Evolutionary conservation across 2,113 vertebrate genomes (phyloP), one percentile per base, ranked within the genome.

Genomic region (Galemys pyrenaicus): DNA sequence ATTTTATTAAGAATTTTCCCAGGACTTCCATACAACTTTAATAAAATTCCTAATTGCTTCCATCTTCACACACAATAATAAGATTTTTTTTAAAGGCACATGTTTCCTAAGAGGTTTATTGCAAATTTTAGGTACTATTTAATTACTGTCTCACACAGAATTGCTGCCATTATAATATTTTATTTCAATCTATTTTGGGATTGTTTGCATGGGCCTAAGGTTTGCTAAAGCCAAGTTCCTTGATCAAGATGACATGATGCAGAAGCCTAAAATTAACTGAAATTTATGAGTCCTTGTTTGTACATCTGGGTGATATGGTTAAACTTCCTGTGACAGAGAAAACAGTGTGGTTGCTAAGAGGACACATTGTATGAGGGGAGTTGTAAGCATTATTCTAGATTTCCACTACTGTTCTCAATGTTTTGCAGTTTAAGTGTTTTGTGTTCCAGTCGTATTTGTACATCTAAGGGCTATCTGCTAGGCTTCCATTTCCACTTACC

Each of bases 1-100:
- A 68, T 26, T 95, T 93, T 78, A 78, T 68, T 85, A 90, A 85
- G 30, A n/a, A 82, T 88, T 89, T 93, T 46, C 37, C 28, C 37
- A 75, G 88, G 37, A 79, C 17, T 32, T 56, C 24, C 9, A 67
- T 17, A 65, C 17, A 88, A 86, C 28, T 75, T 67, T 87, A 75
- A 65, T 35, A 81, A 86, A 80, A 84, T 80, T 46, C 37, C 41
- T 68, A 37, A 44, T 44, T 84, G 19, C 12, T 86, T 87, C 82
- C 54, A 94, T 88, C n/a, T 94, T 87, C 70, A 91, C 35, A 82
- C 37, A 68, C 0, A 75, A 68, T 35, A 74, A 65, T 77, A 30
- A 79, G 10, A 12, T 79, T 67, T 92, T 87, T 87, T 83, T 35
- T 4, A 12, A 96, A 91, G 30, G 49, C n/a, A 70, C 64, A 70